Base-by-base conservation (phyloP, 2,888 invertebrate genomes). In the Agrochola macilenta region DNA sequence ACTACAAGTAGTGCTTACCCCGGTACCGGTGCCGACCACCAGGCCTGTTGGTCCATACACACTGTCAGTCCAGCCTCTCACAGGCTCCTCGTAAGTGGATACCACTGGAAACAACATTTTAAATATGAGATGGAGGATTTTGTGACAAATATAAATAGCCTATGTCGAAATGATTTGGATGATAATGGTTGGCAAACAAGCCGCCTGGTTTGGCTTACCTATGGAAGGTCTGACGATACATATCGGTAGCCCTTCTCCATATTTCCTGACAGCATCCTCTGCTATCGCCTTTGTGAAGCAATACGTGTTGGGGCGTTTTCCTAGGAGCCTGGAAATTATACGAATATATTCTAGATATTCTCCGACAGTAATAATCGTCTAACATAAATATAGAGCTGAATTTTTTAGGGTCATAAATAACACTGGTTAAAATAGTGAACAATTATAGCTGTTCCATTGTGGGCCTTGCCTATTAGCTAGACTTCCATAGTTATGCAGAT, bases 201-300 rank as follows among this genome's bases (percentile, higher is more conserved):
- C 14, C 8, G 9, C 52, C 23, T 52, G 52, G 14, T 23, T 20
- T 60, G 12, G 2, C 66, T 71, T 93, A 98, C 98, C 98, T 83
- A 99, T 98, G 1, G 98, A 98, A 0, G 99, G 99, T 83, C 99
- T 96, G 85, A 99, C 97, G 79, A 99, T 98, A 83, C 98, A 98
- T 23, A 98, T 96, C 0, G 99, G 99, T 86, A 99, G 93, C n/a
- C 97, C 97, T 64, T 95, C 96, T 0, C 97, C 98, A 88, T 98
- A 97, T 73, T 97, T 97, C 69, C 97, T 94, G 0, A 99, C 97
- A 1, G 98, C 96, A 81, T 98, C 97, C 92, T 99, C 99, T 0
- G 99, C 99, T 0, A 99, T 95, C 1, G 99, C 98, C 95, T 99
- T 99, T 0, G 99, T 99, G 92, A 98, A 98, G 3, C 99, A 98